Evolutionary conservation across 2,113 vertebrate genomes (phyloP), one percentile per base, ranked within the genome.

Genomic region (Romanogobio albipinnatus): DNA sequence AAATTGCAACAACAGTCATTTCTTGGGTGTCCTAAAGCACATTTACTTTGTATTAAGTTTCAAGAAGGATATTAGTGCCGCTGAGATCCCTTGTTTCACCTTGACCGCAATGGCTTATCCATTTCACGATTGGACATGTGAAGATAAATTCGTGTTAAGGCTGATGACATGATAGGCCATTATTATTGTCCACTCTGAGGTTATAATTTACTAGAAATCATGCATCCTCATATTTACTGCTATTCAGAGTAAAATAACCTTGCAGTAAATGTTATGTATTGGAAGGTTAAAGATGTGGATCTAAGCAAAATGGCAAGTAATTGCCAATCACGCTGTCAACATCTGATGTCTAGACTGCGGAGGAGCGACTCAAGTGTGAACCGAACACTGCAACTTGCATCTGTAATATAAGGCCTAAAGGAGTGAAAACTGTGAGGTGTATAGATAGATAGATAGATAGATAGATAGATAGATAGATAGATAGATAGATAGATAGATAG

Each of bases 231-330:
- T 53, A 26, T 82, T 71, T 82, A 53, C 49, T n/a, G 47, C 66
- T 24, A 49, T 53, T 82, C 45, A 66, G 45, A 82, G 64, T 39
- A 58, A 82, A 82, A 66, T 81, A 81, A 81, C 78, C 78, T 81
- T 81, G 80, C 64, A 43, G 80, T 56, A 56, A 71, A 58, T 82
- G 49, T 58, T 82, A 58, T 4, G 13, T 26, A 82, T 70, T 39
- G 9, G 49, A 82, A 71, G 66, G 80, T 71, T 82, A 82, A 43
- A 82, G 29, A 70, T 71, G 59, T 68, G 80, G 33, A 71, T 82
- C 66, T 53, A 71, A 82, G 66, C 49, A 71, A 53, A 82, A 71
- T 71, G 19, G 22, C 64, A 82, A 29, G 61, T 81, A 68, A 68
- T 81, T 51, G 78, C 45, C 59, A 81, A 81, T 81, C 66, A 81